phyloP scores from a whole-genome alignment of 2,113 vertebrate genomes.

The Chinchilla lanigera region DNA sequence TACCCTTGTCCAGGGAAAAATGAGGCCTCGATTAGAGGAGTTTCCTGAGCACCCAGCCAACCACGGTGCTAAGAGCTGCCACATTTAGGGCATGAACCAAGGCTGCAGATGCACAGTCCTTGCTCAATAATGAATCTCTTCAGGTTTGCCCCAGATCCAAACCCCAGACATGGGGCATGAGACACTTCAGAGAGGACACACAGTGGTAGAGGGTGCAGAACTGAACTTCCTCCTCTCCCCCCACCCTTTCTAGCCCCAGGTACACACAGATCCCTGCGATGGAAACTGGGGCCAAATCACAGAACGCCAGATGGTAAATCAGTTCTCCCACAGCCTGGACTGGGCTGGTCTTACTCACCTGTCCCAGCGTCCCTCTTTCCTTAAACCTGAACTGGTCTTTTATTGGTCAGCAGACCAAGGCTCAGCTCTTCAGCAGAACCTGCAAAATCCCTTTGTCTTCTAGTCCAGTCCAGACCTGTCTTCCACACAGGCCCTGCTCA shows the following conservation, averaged over 20 bases:
- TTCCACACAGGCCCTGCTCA: not conserved
- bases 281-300: not conserved
- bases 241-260: not conserved
- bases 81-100: not conserved
- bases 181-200: not conserved
- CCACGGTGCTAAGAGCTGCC: not conserved
- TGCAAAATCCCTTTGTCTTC: not conserved
- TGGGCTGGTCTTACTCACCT: not conserved
- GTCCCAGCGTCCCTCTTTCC: not conserved
- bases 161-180: not conserved
- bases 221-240: not conserved
- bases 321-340: not conserved
- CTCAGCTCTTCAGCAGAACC: not conserved
- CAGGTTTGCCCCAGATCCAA: not conserved
- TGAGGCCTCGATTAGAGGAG: no score
- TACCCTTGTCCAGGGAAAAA: not conserved
- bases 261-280: not conserved
- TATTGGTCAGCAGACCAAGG: not conserved
- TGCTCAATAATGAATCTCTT: not conserved
- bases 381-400: not conserved
- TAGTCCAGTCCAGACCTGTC: not conserved
- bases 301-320: not conserved
- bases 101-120: not conserved
- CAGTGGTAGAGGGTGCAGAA: not conserved
- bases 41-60: not conserved